Base-by-base conservation (phyloP, 1,140 invertebrate genomes). In the Drosophila neocordata region DNA sequence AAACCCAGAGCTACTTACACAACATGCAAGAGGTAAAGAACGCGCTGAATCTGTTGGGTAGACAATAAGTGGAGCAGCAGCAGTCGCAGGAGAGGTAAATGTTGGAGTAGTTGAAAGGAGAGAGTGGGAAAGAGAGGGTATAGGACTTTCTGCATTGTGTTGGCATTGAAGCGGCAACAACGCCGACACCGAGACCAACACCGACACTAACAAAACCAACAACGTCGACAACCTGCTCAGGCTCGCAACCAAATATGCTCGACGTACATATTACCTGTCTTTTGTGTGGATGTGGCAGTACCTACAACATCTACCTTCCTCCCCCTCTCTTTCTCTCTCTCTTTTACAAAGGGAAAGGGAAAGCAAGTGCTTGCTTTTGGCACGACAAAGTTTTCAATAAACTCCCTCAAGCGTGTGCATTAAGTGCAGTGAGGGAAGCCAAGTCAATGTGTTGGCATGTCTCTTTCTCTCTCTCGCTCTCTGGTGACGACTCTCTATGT, bases 321-420 rank as follows among this genome's bases (percentile, higher is more conserved):
- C 8, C 13, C 53, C 6, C 13, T 18, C 18, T 12, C 12, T 7
- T 9, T 0, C 24, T 20, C 9, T 4, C 9, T 20, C 27, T 0
- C 27, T 11, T 27, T 48, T 6, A 8, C 7, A 44, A 44, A 7
- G 38, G 55, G 38, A 61, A 48, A 70, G 73, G 59, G 77, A 76
- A 60, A 38, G 69, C 37, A 60, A 68, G 60, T 70, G 64, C 71
- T 78, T 83, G 79, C 84, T 83, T 77, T 89, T 89, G 84, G 76
- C 79, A 84, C 83, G 83, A 83, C 83, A 88, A 87, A 89, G 84
- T 88, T 88, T 88, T 88, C 84, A 88, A 88, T 88, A 88, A 88
- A 88, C 83, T 88, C 83, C 83, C 83, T 83, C 79, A 89, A 88
- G 83, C 83, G 84, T 89, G 83, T 88, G 83, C 83, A 88, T 88